Evolutionary conservation across 2,888 invertebrate genomes (phyloP), one percentile per base, ranked within the genome.

Genomic region (Xanthorhoe spadicearia): DNA sequence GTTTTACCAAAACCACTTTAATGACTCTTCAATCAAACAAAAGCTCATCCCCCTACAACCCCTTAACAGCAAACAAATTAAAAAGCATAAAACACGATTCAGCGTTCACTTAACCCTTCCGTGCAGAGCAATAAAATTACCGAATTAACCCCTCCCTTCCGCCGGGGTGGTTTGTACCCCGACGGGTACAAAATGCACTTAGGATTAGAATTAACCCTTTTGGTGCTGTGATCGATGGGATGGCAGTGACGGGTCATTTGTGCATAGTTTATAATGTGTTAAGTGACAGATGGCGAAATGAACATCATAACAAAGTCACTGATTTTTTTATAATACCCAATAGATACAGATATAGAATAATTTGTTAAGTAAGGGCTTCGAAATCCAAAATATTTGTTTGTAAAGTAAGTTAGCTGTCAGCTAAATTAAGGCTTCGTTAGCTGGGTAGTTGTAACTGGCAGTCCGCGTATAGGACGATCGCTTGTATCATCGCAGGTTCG

Each of bases 51-150:
- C 28, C 49, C 32, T 32, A 32, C 80, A 76, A 72, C 71, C 72
- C 76, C 76, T n/a, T 80, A 74, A 77, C 78, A 76, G 82, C 81
- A 77, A 88, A 88, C 90, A 90, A 90, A 92, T 92, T 91, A 90
- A 87, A 90, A 86, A 83, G 83, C 87, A 87, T 88, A 90, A 89
- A 92, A 89, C 89, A 85, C 84, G 82, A 89, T 85, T 87, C 79
- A 79, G 77, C 78, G 78, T 79, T 82, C 83, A 81, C 83, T 87
- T 88, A 89, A 90, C 89, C 90, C 89, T 83, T 81, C 77, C 78
- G 72, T 77, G 77, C 71, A 75, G 79, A 75, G 77, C 87, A 85
- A 89, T 87, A 82, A 85, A 87, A 88, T 90, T 89, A 89, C 89
- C 83, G 81, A 82, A 85, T 86, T 86, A 86, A 86, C 86, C 85